phyloP scores from a whole-genome alignment of 2,797 vertebrate genomes.

The Myripristis jacobus region DNA sequence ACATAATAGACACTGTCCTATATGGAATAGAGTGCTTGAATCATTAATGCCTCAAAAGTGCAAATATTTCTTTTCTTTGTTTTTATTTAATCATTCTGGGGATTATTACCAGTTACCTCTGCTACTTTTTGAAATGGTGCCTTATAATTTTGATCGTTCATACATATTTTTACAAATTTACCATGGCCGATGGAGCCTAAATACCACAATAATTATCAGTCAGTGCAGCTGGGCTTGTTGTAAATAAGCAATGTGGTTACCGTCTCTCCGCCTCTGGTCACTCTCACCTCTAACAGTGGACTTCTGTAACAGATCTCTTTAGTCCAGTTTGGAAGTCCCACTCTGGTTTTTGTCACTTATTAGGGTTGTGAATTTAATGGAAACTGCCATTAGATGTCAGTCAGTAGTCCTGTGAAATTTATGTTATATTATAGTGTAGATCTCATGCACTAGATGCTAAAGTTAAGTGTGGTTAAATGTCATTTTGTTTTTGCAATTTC shows the following conservation, averaged over 20 bases:
- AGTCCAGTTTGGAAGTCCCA: not conserved
- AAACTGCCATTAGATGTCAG: not conserved
- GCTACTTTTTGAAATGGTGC: not conserved
- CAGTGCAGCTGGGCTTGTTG: not conserved
- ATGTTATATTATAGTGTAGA: not conserved
- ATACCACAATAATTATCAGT: not conserved
- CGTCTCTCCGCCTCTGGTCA: not conserved
- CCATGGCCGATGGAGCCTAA: not conserved
- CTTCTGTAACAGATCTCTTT: not conserved
- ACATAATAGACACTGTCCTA: too few relatives aligned
- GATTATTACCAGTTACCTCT: not conserved
- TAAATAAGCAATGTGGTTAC: not conserved
- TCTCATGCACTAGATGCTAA: not conserved
- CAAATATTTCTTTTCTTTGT: too few relatives aligned
- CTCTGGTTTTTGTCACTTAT: not conserved
- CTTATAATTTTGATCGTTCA: not conserved
- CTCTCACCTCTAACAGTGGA: not conserved
- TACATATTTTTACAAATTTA: slow-evolving; percentile 27
- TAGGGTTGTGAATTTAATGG: not conserved
- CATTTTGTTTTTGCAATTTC: not conserved
- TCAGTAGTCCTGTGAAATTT: not conserved
- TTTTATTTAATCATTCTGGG: not conserved
- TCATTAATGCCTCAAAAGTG: too few relatives aligned
- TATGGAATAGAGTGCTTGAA: too few relatives aligned
- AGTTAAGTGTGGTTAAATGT: not conserved